These are phyloP conservation scores for Orius laevigatus DNA, from an alignment of 1,140 invertebrate genomes.

Conservation along the genomic window DNA sequence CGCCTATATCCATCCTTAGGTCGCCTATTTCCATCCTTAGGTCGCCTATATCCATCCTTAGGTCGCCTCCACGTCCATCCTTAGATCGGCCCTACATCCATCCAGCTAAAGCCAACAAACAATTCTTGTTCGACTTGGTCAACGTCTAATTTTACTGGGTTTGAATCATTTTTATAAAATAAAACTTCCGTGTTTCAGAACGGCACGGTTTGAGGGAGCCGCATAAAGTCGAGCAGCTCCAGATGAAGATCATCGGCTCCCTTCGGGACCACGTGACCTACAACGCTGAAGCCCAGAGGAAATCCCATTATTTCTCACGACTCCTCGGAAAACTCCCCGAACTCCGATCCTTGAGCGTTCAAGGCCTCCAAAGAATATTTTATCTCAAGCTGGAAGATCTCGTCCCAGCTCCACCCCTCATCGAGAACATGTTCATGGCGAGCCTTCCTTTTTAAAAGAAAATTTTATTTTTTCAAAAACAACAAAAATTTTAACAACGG, in stretches of 20 bases:
- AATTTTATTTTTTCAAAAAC: background rate
- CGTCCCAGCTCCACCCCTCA: slow-evolving; percentile 76
- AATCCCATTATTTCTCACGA: slow-evolving; percentile 79
- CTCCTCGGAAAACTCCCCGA: slow-evolving; percentile 82
- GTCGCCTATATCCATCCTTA: too few relatives aligned
- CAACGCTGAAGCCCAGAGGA: slow-evolving; percentile 73
- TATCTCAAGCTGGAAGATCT: slow-evolving; percentile 85
- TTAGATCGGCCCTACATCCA: too few relatives aligned
- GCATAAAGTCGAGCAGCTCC: slow-evolving; percentile 77
- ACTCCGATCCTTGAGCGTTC: slow-evolving; percentile 74
- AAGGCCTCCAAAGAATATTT: slow-evolving; percentile 85
- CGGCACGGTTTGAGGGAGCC: slow-evolving; percentile 83
- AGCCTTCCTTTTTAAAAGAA: slow-evolving; percentile 69
- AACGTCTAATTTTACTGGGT: too few relatives aligned
- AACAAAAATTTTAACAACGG: background rate
- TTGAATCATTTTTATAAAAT: too few relatives aligned
- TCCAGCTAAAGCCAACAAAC: too few relatives aligned
- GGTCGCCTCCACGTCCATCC: too few relatives aligned
- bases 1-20: too few relatives aligned
- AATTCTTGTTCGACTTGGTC: too few relatives aligned
- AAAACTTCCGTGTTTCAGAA: slow-evolving; percentile 52
- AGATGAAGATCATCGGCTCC: slow-evolving; percentile 89
- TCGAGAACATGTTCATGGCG: slow-evolving; percentile 88
- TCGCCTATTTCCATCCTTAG: too few relatives aligned
- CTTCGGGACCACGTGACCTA: slow-evolving; percentile 88